Conservation (phyloP, 2,797 vertebrate species). For the Furcifer pardalis region DNA sequence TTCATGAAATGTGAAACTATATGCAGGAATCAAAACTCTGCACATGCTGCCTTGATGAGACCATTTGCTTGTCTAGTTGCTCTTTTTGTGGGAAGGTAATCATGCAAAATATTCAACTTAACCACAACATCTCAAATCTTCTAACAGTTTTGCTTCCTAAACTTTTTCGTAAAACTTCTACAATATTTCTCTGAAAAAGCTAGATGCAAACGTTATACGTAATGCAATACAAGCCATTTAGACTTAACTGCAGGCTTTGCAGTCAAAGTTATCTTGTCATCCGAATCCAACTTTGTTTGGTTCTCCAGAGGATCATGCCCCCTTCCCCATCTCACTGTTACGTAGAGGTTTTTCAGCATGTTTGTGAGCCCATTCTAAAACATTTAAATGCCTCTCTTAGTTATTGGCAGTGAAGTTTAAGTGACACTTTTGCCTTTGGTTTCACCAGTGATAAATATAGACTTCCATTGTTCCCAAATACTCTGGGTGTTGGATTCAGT, state of each 20-base stretch:
- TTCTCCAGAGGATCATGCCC: too few relatives aligned
- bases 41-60: background rate
- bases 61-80: background rate
- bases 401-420: too few relatives aligned
- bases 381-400: too few relatives aligned
- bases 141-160: background rate
- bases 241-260: background rate
- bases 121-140: background rate
- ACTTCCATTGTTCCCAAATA: too few relatives aligned
- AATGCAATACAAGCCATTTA: background rate
- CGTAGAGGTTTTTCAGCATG: too few relatives aligned
- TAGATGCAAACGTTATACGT: background rate
- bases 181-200: background rate
- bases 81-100: background rate
- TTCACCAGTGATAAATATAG: too few relatives aligned
- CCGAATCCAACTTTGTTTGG: too few relatives aligned
- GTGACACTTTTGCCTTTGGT: too few relatives aligned
- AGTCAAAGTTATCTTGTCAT: too few relatives aligned
- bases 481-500: too few relatives aligned
- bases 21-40: background rate
- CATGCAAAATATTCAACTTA: background rate
- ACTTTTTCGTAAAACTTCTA: background rate
- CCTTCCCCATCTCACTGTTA: too few relatives aligned
- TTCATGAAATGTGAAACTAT: background rate
- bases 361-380: too few relatives aligned